A percentile compares a stretch with the other conserved stretches of the same genome.
Conservation (phyloP, 2,113 vertebrate genomes). For the Alexandromys fortis region DNA sequence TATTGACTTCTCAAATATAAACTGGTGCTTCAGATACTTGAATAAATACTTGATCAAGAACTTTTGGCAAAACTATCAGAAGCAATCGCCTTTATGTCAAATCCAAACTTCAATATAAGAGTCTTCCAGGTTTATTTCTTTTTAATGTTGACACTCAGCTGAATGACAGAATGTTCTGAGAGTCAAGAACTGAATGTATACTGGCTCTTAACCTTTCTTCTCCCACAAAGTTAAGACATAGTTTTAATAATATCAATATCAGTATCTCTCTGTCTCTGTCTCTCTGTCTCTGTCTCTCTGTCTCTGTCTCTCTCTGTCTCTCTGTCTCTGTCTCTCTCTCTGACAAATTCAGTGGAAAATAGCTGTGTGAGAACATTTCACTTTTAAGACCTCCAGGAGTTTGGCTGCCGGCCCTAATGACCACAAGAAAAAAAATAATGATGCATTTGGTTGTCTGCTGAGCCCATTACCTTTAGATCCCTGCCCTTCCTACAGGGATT, state of each 20-base stretch:
- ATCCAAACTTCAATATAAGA: background rate
- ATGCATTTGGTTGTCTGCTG: background rate
- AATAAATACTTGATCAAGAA: background rate
- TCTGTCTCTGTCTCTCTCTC: background rate
- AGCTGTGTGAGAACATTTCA: background rate
- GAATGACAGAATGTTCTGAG: background rate
- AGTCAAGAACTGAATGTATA: background rate
- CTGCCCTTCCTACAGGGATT: background rate
- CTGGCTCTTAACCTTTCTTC: background rate
- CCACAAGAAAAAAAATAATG: background rate
- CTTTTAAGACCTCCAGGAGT: conserved; percentile 25
- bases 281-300: background rate
- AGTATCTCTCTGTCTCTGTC: background rate
- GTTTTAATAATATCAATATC: background rate
- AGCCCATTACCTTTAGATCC: background rate
- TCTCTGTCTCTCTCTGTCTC: background rate
- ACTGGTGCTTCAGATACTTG: background rate
- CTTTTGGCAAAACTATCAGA: background rate
- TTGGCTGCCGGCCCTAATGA: conserved; percentile 17
- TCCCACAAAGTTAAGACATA: background rate
- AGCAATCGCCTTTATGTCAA: background rate
- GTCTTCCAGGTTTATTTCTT: background rate
- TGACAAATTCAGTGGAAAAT: background rate
- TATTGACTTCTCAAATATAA: background rate
- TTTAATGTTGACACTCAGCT: background rate